Percentiles rank a stretch among this genome's conserved stretches.
Conservation (phyloP, 1,140 invertebrate species). For the Caerostris extrusa region DNA sequence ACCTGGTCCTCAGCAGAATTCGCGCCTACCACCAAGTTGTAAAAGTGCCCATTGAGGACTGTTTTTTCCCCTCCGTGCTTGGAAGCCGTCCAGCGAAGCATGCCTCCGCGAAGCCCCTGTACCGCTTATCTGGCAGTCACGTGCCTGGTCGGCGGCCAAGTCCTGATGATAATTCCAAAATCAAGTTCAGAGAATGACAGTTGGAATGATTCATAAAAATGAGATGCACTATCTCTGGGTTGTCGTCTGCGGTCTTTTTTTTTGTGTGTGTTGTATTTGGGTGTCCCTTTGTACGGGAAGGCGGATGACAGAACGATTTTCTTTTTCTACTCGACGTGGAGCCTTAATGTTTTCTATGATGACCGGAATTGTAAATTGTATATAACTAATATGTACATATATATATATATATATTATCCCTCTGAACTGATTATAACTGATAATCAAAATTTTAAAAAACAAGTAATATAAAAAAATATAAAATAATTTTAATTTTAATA, state of each 20-base stretch:
- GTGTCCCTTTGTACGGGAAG: neutral
- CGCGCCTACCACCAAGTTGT: conserved; percentile 35
- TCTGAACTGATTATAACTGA: too few species aligned
- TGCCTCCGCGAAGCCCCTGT: neutral
- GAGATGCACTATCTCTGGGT: neutral
- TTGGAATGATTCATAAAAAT: conserved; percentile 22
- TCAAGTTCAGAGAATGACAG: conserved; percentile 11
- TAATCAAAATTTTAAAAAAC: too few species aligned
- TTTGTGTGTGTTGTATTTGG: neutral
- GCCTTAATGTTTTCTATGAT: too few species aligned
- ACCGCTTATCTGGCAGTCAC: neutral
- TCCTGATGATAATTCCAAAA: neutral
- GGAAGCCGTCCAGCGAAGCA: neutral
- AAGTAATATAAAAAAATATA: too few species aligned
- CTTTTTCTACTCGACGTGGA: neutral
- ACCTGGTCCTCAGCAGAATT: conserved; percentile 16
- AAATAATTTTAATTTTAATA: too few species aligned
- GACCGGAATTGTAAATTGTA: too few species aligned
- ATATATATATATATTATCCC: too few species aligned
- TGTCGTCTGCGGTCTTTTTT: neutral
- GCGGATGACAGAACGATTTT: neutral
- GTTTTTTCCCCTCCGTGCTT: neutral
- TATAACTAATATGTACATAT: too few species aligned
- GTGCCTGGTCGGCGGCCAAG: neutral
- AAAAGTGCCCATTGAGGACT: conserved; percentile 4